Evolutionary conservation across 2,113 vertebrate species (phyloP), one percentile per base, ranked within the genome.

Genomic region (Pseudolaguvia tuberculata): DNA sequence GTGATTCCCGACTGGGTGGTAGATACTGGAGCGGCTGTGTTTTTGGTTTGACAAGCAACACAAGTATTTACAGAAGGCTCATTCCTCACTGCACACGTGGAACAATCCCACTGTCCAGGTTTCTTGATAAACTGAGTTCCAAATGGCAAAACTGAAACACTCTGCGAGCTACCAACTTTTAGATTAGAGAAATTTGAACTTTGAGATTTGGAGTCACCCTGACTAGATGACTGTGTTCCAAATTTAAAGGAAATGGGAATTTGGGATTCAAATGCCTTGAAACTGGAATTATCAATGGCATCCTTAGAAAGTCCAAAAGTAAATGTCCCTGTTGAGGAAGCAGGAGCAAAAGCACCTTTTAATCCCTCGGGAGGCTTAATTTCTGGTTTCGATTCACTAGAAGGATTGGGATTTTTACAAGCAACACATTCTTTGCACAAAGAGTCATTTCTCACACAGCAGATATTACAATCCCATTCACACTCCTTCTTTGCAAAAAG

Each of bases 401-500:
- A 77, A 15, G 88, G 87, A 86, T 88, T 90, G 15, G 83, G 61
- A 51, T 6, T 85, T 80, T 86, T 87, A 86, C 96, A 98, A 0
- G 93, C 81, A 0, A 83, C 78, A 84, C 96, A 98, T 0, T 73
- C 81, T 69, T 83, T 81, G 59, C 83, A 85, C 14, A 82, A 73
- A 39, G 87, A 59, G 47, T 85, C 82, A 83, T 99, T 99, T 82
- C 75, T 88, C 48, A 93, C 86, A 65, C 48, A 90, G 79, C 95
- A 97, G 0, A 82, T 79, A 57, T 72, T 77, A 80, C 95, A 97
- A 6, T 91, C 80, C 96, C 96, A 98, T 67, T 84, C 88, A 0
- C 90, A 92, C n/a, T 91, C 89, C 89, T 94, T 96, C 0, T 88
- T 82, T 6, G 86, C 83, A 85, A 93, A 90, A 21, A 89, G 91